Percentiles rank a stretch among this genome's conserved stretches.
phyloP scores from a whole-genome alignment of 2,113 vertebrate genomes.

The Hyperopisus bebe region DNA sequence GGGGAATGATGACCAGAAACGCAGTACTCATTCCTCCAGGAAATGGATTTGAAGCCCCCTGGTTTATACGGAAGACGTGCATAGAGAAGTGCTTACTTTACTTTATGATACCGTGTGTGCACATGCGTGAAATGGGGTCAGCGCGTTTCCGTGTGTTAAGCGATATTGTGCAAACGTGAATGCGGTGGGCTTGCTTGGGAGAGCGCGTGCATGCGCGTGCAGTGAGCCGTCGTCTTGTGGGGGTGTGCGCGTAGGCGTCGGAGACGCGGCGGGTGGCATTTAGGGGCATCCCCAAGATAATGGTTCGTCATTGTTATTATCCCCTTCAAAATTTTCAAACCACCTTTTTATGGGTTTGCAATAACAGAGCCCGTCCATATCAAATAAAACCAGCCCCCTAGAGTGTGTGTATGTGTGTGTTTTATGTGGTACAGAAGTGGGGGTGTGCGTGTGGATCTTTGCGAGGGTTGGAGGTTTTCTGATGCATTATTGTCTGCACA shows the following conservation, averaged over 20 bases:
- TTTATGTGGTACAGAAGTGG: background rate
- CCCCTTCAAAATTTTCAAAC: background rate
- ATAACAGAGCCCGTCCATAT: background rate
- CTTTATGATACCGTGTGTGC: background rate
- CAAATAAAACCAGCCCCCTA: background rate
- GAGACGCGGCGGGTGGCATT: background rate
- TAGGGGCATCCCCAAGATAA: background rate
- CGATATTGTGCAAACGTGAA: background rate
- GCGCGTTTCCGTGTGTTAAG: background rate
- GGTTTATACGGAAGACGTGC: background rate
- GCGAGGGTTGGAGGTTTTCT: background rate
- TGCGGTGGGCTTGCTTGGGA: background rate
- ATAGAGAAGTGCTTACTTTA: background rate
- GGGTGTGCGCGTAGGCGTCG: background rate
- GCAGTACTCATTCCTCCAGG: background rate
- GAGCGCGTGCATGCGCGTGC: background rate
- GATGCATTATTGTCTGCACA: background rate
- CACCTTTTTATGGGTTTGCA: slow-evolving; percentile 4
- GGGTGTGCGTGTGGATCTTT: background rate
- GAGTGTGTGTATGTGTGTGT: background rate
- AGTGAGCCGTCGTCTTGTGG: background rate
- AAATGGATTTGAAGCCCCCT: background rate
- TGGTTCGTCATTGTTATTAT: background rate
- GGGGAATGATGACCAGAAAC: background rate
- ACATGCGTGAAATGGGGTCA: background rate